These are phyloP conservation scores for Brachionus asplanchnoidis DNA, from an alignment of 1,140 invertebrate genomes.

Conservation along the genomic window DNA sequence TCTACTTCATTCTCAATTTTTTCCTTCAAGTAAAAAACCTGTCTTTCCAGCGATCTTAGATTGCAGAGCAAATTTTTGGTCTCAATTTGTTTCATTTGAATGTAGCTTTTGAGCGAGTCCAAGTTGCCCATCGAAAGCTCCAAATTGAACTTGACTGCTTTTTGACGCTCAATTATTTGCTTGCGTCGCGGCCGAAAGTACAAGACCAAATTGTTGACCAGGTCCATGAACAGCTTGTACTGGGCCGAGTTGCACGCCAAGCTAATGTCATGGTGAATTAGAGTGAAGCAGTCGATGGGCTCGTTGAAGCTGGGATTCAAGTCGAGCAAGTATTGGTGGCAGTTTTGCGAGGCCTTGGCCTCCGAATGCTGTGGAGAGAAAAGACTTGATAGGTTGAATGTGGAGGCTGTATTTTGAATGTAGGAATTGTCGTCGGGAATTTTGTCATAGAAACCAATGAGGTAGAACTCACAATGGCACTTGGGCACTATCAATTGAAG, in stretches of 20 bases:
- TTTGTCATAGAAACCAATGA: conserved; percentile 32
- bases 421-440: not conserved
- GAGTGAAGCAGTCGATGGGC: conserved; percentile 88
- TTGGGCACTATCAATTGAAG: conserved; percentile 29
- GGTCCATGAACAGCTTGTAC: conserved; percentile 91
- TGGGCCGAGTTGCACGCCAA: conserved; percentile 90
- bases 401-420: not conserved
- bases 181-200: conserved; percentile 93
- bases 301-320: conserved; percentile 60
- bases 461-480: conserved; percentile 24
- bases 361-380: not conserved
- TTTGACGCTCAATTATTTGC: conserved; percentile 57
- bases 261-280: conserved; percentile 96
- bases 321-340: not conserved
- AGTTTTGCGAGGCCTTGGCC: not conserved
- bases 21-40: conserved; percentile 27
- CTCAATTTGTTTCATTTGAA: conserved; percentile 33
- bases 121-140: conserved; percentile 32
- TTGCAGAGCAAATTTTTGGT: conserved; percentile 5
- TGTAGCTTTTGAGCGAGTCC: conserved; percentile 27
- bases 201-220: conserved; percentile 90
- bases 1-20: conserved; percentile 29
- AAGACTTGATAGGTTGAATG: not conserved
- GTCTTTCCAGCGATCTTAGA: conserved; percentile 5
- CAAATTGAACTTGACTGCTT: conserved; percentile 27